These are phyloP conservation scores for Chroicocephalus ridibundus DNA, from an alignment of 2,113 vertebrate genomes.

Conservation along the genomic window DNA sequence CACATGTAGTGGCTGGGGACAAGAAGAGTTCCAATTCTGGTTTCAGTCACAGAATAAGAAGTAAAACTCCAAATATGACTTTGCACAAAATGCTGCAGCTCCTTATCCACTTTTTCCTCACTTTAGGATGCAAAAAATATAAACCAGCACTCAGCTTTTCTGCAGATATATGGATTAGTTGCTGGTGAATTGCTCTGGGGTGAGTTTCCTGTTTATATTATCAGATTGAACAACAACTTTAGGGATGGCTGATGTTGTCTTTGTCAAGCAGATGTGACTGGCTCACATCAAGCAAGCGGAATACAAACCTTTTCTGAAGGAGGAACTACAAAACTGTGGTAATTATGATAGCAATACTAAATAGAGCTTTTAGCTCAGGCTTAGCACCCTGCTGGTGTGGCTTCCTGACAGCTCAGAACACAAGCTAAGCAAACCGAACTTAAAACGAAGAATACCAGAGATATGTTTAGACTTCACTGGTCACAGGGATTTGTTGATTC, in stretches of 20 bases:
- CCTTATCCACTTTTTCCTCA: background rate
- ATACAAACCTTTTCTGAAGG: background rate
- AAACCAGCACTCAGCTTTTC: background rate
- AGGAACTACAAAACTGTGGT: background rate
- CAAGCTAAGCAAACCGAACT: background rate
- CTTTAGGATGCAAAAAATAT: background rate
- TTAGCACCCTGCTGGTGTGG: background rate
- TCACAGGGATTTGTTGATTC: background rate
- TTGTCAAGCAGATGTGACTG: background rate
- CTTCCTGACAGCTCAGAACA: background rate
- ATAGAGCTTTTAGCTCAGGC: background rate
- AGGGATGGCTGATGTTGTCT: background rate
- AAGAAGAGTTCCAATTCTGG: background rate
- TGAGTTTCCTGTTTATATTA: background rate
- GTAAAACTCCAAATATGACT: background rate
- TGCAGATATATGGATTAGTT: background rate
- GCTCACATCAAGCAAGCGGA: background rate
- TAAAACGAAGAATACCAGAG: background rate
- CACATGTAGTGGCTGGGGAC: background rate
- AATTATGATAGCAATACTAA: background rate
- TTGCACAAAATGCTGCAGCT: background rate
- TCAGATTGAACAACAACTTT: background rate
- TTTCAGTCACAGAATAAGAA: background rate
- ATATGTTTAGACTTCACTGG: background rate
- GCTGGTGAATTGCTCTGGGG: background rate